Conservation (phyloP, 2,888 invertebrate species). For the Ormyrus nitidulus region DNA sequence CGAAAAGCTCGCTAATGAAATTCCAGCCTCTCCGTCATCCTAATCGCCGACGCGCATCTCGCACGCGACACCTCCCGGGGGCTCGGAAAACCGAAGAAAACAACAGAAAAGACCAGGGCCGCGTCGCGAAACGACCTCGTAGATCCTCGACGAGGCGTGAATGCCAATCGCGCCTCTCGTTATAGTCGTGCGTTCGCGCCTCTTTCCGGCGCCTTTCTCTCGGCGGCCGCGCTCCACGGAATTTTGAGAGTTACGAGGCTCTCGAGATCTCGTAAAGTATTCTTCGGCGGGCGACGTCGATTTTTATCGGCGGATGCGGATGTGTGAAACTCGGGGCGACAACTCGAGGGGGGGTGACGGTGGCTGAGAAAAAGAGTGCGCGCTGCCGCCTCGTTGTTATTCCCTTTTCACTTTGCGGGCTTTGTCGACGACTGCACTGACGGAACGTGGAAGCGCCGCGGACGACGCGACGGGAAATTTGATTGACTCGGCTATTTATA, state of each 20-base stretch:
- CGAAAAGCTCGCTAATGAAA: no score
- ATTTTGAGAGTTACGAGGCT: conserved; percentile 47
- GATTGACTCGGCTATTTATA: no score
- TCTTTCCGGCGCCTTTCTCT: conserved; percentile 12
- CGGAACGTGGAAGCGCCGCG: not conserved
- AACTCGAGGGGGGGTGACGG: no score
- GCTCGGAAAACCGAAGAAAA: not conserved
- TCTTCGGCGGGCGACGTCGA: not conserved
- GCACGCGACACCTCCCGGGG: no score
- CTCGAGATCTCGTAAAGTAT: conserved; percentile 42
- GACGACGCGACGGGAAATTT: not conserved
- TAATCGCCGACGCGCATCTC: no score
- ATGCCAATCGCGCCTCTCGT: conserved; percentile 8
- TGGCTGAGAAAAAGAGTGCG: no score
- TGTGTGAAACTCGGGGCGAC: not conserved
- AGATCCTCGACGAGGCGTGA: not conserved
- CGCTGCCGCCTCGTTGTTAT: not conserved
- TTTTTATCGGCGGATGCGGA: conserved; percentile 32
- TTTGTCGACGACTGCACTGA: no score
- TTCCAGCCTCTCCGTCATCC: no score
- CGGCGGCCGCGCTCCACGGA: not conserved
- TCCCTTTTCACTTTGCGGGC: not conserved
- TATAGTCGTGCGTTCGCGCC: conserved; percentile 25
- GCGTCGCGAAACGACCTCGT: conserved; percentile 21
- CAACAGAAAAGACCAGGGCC: not conserved